Percentiles rank a stretch among this genome's conserved stretches.
Conservation (phyloP, 2,888 invertebrate genomes). For the Trichopria drosophilae region DNA sequence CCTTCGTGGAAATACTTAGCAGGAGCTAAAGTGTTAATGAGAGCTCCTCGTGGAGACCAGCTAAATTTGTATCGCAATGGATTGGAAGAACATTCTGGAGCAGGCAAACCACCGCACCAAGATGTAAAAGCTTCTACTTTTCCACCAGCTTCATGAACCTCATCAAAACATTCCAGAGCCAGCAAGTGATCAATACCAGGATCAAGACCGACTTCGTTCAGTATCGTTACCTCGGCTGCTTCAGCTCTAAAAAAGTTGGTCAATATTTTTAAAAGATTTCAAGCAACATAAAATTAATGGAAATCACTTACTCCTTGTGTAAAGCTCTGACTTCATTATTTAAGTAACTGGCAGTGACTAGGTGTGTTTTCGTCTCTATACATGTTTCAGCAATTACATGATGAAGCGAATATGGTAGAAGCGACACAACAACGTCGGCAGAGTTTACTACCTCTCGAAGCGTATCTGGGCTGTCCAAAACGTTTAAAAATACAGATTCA, state of each 20-base stretch:
- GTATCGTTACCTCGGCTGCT: conserved; percentile 85
- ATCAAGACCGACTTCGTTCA: conserved; percentile 97
- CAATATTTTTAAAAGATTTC: conserved; percentile 2
- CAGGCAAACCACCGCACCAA: conserved; percentile 96
- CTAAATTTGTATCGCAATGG: conserved; percentile 90
- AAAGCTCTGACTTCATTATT: conserved; percentile 80
- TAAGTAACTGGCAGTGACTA: conserved; percentile 96
- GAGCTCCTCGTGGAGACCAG: conserved; percentile 94
- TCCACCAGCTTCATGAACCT: conserved; percentile 85
- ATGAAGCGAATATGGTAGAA: conserved; percentile 90
- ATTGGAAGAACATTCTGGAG: conserved; percentile 94
- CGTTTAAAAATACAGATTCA: conserved; percentile 80
- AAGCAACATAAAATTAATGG: neutral
- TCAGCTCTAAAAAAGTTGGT: conserved; percentile 67
- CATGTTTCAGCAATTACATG: conserved; percentile 84
- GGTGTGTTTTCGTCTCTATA: conserved; percentile 81
- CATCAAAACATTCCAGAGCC: conserved; percentile 95
- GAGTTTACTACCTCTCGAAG: conserved; percentile 72
- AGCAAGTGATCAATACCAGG: conserved; percentile 98
- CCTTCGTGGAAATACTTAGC: conserved; percentile 86
- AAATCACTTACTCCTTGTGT: conserved; percentile 68
- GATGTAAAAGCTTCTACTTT: conserved; percentile 93
- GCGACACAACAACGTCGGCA: conserved; percentile 79
- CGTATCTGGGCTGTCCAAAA: conserved; percentile 72
- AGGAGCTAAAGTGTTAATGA: conserved; percentile 85